phyloP scores from a whole-genome alignment of 2,113 vertebrate genomes.

The Cyanoramphus novaezelandiae region DNA sequence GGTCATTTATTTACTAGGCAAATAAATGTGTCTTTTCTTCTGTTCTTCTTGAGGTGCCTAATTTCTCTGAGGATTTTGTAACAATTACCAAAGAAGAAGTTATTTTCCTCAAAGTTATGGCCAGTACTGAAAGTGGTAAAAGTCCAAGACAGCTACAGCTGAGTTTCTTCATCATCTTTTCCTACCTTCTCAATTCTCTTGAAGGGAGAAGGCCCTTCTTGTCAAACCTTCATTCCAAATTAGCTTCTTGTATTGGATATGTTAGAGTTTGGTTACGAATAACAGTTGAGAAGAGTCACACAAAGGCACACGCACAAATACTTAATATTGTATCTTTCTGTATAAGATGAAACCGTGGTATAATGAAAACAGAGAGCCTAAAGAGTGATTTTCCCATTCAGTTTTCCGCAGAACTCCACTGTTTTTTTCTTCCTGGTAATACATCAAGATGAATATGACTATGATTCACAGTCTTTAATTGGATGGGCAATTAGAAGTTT shows the following conservation, averaged over 20 bases:
- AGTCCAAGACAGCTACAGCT: background rate
- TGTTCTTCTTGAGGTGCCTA: background rate
- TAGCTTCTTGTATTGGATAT: background rate
- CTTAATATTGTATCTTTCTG: background rate
- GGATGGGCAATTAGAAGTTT: conserved; percentile 4
- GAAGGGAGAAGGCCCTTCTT: fast-evolving
- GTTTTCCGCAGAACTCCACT: background rate
- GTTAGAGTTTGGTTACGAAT: background rate
- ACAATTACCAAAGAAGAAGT: background rate
- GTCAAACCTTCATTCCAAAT: background rate
- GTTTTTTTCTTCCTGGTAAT: background rate
- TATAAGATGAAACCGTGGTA: background rate
- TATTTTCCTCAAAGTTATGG: background rate
- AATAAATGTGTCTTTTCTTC: fast-evolving
- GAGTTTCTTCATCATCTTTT: background rate
- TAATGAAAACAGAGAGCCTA: background rate
- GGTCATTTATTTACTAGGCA: background rate
- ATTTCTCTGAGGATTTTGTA: background rate
- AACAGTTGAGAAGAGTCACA: background rate
- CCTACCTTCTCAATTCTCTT: background rate
- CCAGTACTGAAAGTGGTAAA: background rate
- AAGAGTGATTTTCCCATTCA: background rate
- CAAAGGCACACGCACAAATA: background rate
- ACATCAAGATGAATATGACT: background rate
- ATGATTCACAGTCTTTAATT: background rate